A percentile compares a stretch with the other conserved stretches of the same genome.
These are phyloP conservation scores for Eustalomyia histrio DNA, from an alignment of 2,888 invertebrate species.

Conservation along the genomic window DNA sequence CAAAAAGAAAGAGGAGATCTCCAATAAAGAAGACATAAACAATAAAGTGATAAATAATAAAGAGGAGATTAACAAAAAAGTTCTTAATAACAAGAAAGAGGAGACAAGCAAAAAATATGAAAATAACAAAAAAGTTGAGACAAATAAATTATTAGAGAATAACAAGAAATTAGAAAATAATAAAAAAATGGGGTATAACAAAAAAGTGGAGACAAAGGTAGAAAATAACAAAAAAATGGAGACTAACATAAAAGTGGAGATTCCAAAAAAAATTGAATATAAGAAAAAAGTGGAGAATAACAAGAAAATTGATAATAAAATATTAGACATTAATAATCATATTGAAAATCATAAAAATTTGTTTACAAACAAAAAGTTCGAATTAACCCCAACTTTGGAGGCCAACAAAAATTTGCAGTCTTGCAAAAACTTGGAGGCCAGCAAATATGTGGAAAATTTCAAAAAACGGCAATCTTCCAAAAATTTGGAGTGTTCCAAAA, in stretches of 20 bases:
- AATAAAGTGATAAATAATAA: neutral
- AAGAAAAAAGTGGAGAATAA: neutral
- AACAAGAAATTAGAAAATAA: conserved; percentile 13
- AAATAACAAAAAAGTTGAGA: conserved; percentile 5
- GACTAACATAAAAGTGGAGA: neutral
- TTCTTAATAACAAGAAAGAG: conserved; percentile 4
- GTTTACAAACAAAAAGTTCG: neutral
- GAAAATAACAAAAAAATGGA: neutral
- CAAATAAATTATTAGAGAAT: neutral
- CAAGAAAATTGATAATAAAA: neutral
- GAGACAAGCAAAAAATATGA: conserved; percentile 13
- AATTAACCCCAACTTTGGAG: conserved; percentile 6
- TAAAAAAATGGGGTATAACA: conserved; percentile 19
- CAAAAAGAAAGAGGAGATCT: conserved; percentile 11
- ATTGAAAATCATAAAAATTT: neutral
- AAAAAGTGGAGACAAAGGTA: conserved; percentile 9
- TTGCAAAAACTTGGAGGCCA: neutral
- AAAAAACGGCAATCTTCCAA: neutral
- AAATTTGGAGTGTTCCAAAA: neutral
- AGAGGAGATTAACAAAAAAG: conserved; percentile 8
- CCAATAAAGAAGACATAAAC: conserved; percentile 16
- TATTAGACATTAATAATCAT: neutral
- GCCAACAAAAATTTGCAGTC: neutral
- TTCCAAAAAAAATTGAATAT: neutral
- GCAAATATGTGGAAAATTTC: neutral